Percentiles rank a stretch among this genome's conserved stretches.
These are phyloP conservation scores for Phyllotreta striolata DNA, from an alignment of 2,888 invertebrate genomes.

Conservation along the genomic window DNA sequence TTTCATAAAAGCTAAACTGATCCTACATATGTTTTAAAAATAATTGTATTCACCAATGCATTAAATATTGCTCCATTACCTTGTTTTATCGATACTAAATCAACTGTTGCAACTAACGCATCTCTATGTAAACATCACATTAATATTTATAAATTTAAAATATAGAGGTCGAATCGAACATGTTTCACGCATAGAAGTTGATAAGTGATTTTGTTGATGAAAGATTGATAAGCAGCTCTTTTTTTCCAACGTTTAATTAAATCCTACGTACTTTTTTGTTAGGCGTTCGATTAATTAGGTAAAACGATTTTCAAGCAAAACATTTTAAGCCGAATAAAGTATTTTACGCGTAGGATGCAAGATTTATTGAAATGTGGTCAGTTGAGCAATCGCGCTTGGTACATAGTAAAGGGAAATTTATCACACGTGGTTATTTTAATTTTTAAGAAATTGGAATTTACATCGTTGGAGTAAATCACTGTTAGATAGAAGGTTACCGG, in stretches of 20 bases:
- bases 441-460: no score
- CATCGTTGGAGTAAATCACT: no score
- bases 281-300: no score
- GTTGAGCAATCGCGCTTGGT: no score
- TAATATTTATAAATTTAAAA: conserved; percentile 17
- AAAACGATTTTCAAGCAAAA: no score
- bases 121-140: conserved; percentile 5
- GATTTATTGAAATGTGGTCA: no score
- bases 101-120: conserved; percentile 11
- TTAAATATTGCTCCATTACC: not conserved
- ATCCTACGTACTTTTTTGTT: not conserved
- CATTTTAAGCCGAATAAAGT: no score
- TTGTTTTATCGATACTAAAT: conserved; percentile 11
- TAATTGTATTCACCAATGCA: not conserved
- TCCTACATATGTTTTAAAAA: conserved; percentile 1
- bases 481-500: no score
- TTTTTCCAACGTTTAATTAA: conserved; percentile 11
- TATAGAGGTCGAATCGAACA: conserved; percentile 5
- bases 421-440: no score
- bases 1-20: no score
- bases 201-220: conserved; percentile 12
- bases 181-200: not conserved
- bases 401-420: no score
- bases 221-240: not conserved
- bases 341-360: no score